These are phyloP conservation scores for Hyalella azteca DNA, from an alignment of 2,888 invertebrate species.

Conservation along the genomic window DNA sequence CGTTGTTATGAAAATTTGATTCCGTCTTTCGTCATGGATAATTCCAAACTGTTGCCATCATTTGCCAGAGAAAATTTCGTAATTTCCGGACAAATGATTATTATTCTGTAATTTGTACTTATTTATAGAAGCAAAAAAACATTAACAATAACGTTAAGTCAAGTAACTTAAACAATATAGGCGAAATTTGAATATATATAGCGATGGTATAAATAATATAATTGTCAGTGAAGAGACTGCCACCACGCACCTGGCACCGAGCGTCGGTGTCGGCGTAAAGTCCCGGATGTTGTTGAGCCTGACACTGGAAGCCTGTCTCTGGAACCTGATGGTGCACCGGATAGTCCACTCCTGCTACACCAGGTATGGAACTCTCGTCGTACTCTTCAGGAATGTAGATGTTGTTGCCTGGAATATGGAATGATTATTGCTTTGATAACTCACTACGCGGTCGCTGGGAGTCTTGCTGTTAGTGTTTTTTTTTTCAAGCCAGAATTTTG, in stretches of 20 bases:
- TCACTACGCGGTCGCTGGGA: no score
- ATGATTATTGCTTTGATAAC: no score
- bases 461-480: no score
- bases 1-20: no score
- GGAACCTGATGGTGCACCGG: constrained; percentile 46
- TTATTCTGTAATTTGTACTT: background rate
- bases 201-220: background rate
- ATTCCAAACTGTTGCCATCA: no score
- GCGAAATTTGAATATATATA: background rate
- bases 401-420: constrained; percentile 46
- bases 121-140: background rate
- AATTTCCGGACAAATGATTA: background rate
- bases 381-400: constrained; percentile 57
- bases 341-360: constrained; percentile 51
- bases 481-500: no score
- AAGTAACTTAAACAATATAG: background rate
- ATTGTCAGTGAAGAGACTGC: background rate
- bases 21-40: no score
- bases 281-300: constrained; percentile 49
- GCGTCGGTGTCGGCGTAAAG: constrained; percentile 52
- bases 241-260: constrained; percentile 46
- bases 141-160: background rate
- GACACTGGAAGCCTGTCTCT: constrained; percentile 46
- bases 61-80: background rate
- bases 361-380: constrained; percentile 55